Evolutionary conservation across 2,797 vertebrate species (phyloP), one percentile per base, ranked within the genome.

Genomic region (Phrynocephalus guinanensis): DNA sequence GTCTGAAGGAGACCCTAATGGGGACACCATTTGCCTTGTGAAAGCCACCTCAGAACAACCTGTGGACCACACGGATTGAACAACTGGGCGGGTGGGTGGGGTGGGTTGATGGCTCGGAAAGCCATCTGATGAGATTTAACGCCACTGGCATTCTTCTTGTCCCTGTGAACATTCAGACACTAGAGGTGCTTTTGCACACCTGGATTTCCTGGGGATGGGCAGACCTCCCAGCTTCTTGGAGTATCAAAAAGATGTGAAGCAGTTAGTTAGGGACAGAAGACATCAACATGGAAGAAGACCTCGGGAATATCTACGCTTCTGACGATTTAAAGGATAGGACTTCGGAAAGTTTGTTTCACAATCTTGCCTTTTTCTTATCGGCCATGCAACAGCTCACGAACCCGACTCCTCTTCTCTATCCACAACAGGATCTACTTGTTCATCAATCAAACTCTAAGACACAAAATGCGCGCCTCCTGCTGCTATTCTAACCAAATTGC

Each of bases 21-120:
- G 66, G 5, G 86, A 88, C 1, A 88, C 87, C 16, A 28, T 88
- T 79, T 85, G 83, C 16, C 48, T 88, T 11, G 78, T 88, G 78
- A 85, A 88, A 85, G 24, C 30, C 30, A 52, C 24, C n/a, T 44
- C 71, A 18, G 78, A 72, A 18, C 15, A 83, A 76, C 33, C 78
- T 7, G 13, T 82, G 80, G 83, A 75, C 30, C 38, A n/a, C 7
- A n/a, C 13, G 56, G 56, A 85, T 15, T 88, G 24, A 88, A 5
- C 38, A 44, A 44, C 38, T 44, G 83, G 48, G 38, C 73, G 28
- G 16, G 71, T 11, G 52, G 18, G n/a, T n/a, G n/a, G n/a, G n/a
- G n/a, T n/a, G 3, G 44, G 28, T n/a, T 24, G 16, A 79, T 50
- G 48, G 30, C 33, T 81, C 33, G 38, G 48, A 67, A 44, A 24